These are phyloP conservation scores for Scaeva pyrastri DNA, from an alignment of 2,888 invertebrate species.

Conservation along the genomic window DNA sequence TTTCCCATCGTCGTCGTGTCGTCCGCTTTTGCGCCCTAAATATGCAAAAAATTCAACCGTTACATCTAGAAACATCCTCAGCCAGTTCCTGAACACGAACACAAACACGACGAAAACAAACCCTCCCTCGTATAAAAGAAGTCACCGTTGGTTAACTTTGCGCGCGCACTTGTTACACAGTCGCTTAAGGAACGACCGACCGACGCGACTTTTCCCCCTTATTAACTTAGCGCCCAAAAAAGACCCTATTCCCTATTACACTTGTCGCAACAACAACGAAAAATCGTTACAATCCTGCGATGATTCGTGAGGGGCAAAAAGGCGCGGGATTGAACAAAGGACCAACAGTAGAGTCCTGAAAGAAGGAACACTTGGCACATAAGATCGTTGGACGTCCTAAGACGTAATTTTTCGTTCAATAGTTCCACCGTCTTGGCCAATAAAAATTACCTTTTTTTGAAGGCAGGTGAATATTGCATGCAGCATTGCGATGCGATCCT, in stretches of 20 bases:
- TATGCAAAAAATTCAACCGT: conserved; percentile 55
- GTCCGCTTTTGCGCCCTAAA: conserved; percentile 22
- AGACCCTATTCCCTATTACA: conserved; percentile 68
- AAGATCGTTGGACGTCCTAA: background rate
- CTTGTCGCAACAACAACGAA: conserved; percentile 63
- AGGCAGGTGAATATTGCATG: conserved; percentile 74
- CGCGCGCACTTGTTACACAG: conserved; percentile 73
- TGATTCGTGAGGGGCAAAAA: conserved; percentile 46
- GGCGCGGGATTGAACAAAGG: conserved; percentile 67
- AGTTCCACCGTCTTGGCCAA: conserved; percentile 19
- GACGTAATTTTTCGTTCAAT: conserved; percentile 4
- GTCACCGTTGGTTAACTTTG: conserved; percentile 67
- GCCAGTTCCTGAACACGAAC: background rate
- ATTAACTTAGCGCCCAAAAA: background rate
- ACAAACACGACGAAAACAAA: too few species aligned
- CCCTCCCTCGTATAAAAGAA: background rate
- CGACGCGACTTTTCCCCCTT: too few species aligned
- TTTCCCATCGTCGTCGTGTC: background rate
- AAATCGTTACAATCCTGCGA: conserved; percentile 39
- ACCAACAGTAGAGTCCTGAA: conserved; percentile 56
- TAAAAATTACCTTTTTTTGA: conserved; percentile 27
- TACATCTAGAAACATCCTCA: conserved; percentile 69
- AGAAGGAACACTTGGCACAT: conserved; percentile 25
- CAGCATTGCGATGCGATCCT: conserved; percentile 34
- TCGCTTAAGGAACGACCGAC: conserved; percentile 30